Percentiles rank a stretch among this genome's conserved stretches.
Conservation (phyloP, 2,797 vertebrate genomes). For the Pipistrellus nathusii region DNA sequence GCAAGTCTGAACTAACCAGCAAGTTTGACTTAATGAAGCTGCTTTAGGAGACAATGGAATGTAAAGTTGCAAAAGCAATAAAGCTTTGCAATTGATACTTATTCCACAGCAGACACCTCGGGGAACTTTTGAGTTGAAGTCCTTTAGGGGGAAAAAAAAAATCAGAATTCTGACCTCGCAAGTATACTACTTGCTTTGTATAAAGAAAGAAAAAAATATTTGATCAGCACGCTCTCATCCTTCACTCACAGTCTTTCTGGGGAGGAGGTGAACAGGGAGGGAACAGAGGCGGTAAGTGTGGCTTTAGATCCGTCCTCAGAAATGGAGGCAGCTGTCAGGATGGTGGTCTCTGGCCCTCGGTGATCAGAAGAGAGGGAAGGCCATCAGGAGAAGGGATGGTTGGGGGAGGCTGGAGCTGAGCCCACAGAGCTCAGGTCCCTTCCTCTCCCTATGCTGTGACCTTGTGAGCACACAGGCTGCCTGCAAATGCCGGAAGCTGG, state of each 20-base stretch:
- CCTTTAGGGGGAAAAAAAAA: conserved; percentile 28
- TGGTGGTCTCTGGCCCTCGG: conserved; percentile 1
- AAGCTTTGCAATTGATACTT: conserved; percentile 62
- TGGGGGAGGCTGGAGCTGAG: fast-evolving
- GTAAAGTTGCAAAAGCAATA: conserved; percentile 71
- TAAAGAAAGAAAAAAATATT: conserved; percentile 78
- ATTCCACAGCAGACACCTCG: conserved; percentile 42
- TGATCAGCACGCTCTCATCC: conserved; percentile 42
- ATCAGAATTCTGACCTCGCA: conserved; percentile 70
- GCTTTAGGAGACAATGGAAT: conserved; percentile 38
- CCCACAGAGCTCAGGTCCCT: neutral
- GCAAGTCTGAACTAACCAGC: conserved; percentile 50
- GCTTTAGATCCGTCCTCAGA: conserved; percentile 75
- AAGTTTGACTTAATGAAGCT: conserved; percentile 57
- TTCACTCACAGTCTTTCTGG: conserved; percentile 43
- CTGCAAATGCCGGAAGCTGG: conserved; percentile 24
- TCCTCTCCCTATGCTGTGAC: neutral
- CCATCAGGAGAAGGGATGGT: fast-evolving
- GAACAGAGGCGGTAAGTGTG: neutral
- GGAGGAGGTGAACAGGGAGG: conserved; percentile 31
- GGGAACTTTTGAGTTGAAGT: conserved; percentile 69
- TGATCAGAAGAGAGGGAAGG: conserved; percentile 18
- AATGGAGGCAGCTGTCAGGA: neutral
- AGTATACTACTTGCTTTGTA: conserved; percentile 76
- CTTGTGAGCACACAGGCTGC: conserved; percentile 54